Evolutionary conservation across 1,140 invertebrate species (phyloP).

Genomic region (Trachymyrmex cornetzi): DNA sequence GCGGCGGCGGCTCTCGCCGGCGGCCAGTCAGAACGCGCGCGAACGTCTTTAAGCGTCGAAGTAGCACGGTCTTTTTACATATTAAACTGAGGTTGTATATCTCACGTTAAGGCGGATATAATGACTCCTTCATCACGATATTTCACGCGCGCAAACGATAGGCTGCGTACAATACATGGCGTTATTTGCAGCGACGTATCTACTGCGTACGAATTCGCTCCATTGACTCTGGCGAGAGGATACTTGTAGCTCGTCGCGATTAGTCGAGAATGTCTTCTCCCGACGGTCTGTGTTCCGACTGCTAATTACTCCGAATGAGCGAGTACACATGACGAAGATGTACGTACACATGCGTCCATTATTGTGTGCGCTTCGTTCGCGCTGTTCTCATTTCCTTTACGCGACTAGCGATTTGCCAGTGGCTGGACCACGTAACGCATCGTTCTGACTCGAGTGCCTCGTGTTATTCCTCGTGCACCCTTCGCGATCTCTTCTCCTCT

Average conservation of each 20-base stretch:
- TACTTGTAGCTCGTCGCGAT: constrained; percentile 47
- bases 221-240: constrained; percentile 38
- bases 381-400: constrained; percentile 24
- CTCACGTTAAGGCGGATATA: constrained; percentile 46
- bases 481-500: not conserved
- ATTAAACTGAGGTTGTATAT: constrained; percentile 27
- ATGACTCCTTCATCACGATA: constrained; percentile 18
- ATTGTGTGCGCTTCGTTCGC: not conserved
- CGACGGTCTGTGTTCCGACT: not conserved
- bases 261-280: constrained; percentile 33
- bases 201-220: constrained; percentile 26
- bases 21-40: constrained; percentile 44
- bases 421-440: constrained; percentile 5
- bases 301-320: constrained; percentile 54
- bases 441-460: constrained; percentile 12
- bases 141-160: constrained; percentile 17
- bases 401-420: constrained; percentile 29
- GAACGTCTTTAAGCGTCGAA: constrained; percentile 37
- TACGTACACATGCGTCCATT: constrained; percentile 4
- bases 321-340: constrained; percentile 3
- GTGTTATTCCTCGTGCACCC: not conserved
- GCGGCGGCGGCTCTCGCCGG: constrained; percentile 21
- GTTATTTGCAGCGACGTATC: not conserved
- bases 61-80: constrained; percentile 46
- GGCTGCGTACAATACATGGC: not conserved